Percentiles rank a stretch among this genome's conserved stretches.
Evolutionary conservation across 2,797 vertebrate genomes (phyloP).

Genomic region (Crocidura indochinensis): DNA sequence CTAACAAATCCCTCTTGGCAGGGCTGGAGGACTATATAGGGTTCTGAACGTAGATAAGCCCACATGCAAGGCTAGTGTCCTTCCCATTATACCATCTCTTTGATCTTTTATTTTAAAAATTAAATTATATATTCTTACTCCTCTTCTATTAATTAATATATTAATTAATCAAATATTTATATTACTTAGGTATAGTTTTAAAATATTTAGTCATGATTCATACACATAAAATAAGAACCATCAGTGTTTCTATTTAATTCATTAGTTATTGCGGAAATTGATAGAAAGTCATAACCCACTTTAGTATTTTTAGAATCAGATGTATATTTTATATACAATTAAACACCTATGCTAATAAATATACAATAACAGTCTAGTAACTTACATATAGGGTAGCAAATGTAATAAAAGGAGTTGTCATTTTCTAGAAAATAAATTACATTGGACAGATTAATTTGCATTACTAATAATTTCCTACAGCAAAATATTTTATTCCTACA

Average conservation of each 20-base stretch:
- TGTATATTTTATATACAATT: not conserved
- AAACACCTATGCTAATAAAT: slow-evolving; percentile 36
- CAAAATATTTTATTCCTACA: slow-evolving; percentile 8
- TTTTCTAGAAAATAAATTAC: slow-evolving; percentile 32
- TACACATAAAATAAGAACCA: slow-evolving; percentile 11
- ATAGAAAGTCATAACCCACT: not conserved
- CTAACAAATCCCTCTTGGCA: too few species aligned
- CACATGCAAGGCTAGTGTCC: too few species aligned
- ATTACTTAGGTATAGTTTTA: slow-evolving; percentile 11
- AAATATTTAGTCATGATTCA: slow-evolving; percentile 24
- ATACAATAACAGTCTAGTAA: not conserved
- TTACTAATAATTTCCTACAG: slow-evolving; percentile 7
- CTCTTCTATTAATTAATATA: not conserved
- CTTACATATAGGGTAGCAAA: not conserved
- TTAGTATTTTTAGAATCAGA: not conserved
- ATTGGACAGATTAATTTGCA: not conserved
- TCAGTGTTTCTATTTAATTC: slow-evolving; percentile 40
- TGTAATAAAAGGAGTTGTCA: slow-evolving; percentile 25
- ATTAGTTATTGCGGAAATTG: slow-evolving; percentile 32
- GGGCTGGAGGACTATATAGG: too few species aligned
- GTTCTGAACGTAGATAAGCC: too few species aligned
- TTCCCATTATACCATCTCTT: too few species aligned
- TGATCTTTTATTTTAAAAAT: not conserved
- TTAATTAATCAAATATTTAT: not conserved
- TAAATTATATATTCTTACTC: not conserved